A percentile compares a stretch with the other conserved stretches of the same genome.
phyloP scores from a whole-genome alignment of 2,888 invertebrate genomes.

The Pristionchus entomophagus region DNA sequence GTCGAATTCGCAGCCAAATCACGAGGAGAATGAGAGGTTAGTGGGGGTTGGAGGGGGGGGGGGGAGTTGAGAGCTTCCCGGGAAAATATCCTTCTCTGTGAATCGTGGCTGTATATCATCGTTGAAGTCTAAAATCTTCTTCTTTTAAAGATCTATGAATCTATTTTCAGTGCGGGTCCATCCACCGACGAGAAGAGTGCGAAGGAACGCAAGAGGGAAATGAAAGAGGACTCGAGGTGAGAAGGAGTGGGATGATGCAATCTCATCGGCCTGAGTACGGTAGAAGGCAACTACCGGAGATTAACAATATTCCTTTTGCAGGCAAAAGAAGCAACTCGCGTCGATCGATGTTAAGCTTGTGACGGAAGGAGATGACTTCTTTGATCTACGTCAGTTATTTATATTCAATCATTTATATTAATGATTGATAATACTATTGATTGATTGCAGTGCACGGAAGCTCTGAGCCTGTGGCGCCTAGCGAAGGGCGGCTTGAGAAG shows the following conservation, averaged over 20 bases:
- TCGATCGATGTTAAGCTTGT: slow-evolving; percentile 24
- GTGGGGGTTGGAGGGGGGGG: not conserved
- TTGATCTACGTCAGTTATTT: not conserved
- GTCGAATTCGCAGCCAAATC: not conserved
- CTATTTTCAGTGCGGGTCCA: not conserved
- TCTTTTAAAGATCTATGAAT: not conserved
- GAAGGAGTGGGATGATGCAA: not conserved
- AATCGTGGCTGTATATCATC: too few species aligned
- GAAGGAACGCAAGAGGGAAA: not conserved
- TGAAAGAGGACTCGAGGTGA: not conserved
- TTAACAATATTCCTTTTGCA: too few species aligned
- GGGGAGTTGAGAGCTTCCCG: not conserved
- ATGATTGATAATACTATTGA: too few species aligned
- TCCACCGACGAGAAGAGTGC: not conserved
- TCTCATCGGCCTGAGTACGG: not conserved
- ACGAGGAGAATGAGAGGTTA: not conserved
- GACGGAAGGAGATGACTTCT: not conserved
- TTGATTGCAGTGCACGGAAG: not conserved
- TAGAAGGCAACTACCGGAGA: too few species aligned
- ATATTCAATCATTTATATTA: too few species aligned
- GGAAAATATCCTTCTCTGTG: too few species aligned
- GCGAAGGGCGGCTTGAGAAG: too few species aligned
- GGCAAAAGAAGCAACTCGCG: slow-evolving; percentile 17
- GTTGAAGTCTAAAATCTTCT: too few species aligned
- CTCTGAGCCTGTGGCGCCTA: not conserved